Evolutionary conservation across 2,113 vertebrate species (phyloP).

Genomic region (Mobula birostris): DNA sequence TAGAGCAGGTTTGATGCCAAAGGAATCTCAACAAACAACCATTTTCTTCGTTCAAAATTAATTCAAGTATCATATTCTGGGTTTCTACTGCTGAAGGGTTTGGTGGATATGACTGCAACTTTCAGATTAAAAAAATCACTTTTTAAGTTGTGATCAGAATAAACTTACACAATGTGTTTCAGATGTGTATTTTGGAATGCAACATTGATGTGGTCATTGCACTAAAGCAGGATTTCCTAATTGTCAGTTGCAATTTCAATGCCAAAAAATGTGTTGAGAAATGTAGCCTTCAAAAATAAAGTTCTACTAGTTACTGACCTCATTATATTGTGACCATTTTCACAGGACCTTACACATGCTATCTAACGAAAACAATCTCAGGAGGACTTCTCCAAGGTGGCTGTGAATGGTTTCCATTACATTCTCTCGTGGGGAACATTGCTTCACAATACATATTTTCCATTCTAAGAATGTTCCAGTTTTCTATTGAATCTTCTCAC

Average conservation of each 20-base stretch:
- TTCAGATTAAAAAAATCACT: not conserved
- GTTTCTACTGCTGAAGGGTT: not conserved
- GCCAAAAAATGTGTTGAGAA: conserved; percentile 19
- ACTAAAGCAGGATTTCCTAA: conserved; percentile 10
- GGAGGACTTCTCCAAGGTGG: not conserved
- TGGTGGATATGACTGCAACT: not conserved
- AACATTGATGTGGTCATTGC: not conserved
- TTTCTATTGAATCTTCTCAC: conserved; percentile 1
- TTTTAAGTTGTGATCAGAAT: not conserved
- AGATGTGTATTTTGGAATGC: conserved; percentile 12
- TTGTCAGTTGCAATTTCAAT: not conserved
- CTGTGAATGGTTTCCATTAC: conserved; percentile 19
- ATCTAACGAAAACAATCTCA: not conserved
- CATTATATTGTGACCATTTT: conserved; percentile 9
- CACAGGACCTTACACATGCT: not conserved
- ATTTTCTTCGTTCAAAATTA: not conserved
- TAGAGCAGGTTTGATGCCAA: not conserved
- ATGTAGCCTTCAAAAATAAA: conserved; percentile 12
- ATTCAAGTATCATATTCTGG: not conserved
- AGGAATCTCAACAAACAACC: not conserved
- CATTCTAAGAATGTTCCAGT: not conserved
- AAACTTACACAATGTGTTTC: not conserved
- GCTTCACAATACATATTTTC: not conserved
- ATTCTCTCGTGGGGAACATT: conserved; percentile 10
- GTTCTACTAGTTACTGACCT: conserved; percentile 1